phyloP scores from a whole-genome alignment of 2,797 vertebrate species.

The Eremophila alpestris region DNA sequence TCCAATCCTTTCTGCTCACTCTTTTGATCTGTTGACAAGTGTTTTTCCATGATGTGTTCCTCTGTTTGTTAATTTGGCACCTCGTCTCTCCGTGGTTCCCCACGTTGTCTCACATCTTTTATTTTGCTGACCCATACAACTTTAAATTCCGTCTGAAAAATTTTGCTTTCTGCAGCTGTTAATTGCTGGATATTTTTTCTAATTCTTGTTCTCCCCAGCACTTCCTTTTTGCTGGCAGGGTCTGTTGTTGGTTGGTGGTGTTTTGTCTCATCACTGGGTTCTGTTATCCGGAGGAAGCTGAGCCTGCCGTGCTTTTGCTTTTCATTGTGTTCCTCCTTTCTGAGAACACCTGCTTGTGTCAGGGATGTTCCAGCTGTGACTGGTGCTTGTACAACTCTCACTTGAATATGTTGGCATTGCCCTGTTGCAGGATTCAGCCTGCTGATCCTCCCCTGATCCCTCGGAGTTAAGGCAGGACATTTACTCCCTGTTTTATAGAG shows the following conservation, averaged over 20 bases:
- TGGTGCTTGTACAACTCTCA: background rate
- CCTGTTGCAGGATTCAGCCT: fast-evolving
- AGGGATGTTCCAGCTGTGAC: background rate
- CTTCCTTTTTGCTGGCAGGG: background rate
- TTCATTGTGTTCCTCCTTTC: background rate
- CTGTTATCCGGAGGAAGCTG: background rate
- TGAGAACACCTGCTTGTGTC: background rate
- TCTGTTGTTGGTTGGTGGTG: background rate
- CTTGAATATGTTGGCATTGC: background rate
- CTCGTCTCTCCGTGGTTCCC: background rate
- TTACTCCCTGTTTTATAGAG: background rate
- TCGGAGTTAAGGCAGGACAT: background rate
- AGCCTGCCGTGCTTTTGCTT: background rate
- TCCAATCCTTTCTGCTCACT: background rate
- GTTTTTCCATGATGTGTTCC: background rate
- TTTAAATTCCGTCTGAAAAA: background rate
- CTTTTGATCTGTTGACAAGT: background rate
- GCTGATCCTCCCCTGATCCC: background rate
- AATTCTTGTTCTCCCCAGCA: background rate
- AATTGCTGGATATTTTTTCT: background rate
- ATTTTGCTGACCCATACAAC: background rate
- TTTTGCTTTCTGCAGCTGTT: background rate
- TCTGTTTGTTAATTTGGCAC: background rate
- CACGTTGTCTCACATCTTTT: background rate
- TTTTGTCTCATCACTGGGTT: background rate